Conservation (phyloP, 1,140 invertebrate species). For the Condylostylus longicornis region DNA sequence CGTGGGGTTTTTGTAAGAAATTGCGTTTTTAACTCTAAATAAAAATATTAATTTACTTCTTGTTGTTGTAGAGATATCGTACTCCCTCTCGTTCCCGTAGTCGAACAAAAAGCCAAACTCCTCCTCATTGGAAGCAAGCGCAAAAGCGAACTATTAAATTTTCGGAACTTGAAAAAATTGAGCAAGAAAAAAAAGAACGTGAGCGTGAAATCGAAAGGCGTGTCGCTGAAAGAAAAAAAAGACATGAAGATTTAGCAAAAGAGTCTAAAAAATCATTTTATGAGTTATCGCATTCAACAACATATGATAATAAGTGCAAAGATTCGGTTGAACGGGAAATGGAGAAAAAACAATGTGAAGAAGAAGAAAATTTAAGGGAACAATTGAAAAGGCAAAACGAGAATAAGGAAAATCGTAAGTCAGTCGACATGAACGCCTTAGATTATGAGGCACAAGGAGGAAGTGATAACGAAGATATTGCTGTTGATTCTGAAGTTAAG, state of each 20-base stretch:
- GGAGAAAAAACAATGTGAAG: slow-evolving; percentile 3
- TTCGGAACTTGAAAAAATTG: slow-evolving; percentile 60
- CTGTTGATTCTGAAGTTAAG: neutral
- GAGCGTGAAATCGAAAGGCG: slow-evolving; percentile 46
- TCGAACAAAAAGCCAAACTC: slow-evolving; percentile 67
- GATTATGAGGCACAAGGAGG: slow-evolving; percentile 29
- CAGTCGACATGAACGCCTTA: slow-evolving; percentile 26
- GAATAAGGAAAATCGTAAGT: slow-evolving; percentile 16
- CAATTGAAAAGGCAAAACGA: slow-evolving; percentile 10
- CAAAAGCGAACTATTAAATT: slow-evolving; percentile 67
- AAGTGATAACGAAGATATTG: slow-evolving; percentile 17
- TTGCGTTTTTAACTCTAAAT: slow-evolving; percentile 6
- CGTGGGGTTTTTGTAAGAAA: slow-evolving; percentile 70
- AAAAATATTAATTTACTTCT: slow-evolving; percentile 4
- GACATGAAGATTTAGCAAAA: slow-evolving; percentile 35
- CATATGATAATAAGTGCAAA: slow-evolving; percentile 21
- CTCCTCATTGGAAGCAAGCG: slow-evolving; percentile 78
- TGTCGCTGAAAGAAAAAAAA: slow-evolving; percentile 41
- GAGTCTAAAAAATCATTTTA: slow-evolving; percentile 28
- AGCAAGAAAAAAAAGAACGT: slow-evolving; percentile 42
- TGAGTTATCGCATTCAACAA: slow-evolving; percentile 28
- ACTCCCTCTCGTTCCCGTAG: slow-evolving; percentile 68
- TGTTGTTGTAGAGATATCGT: slow-evolving; percentile 50
- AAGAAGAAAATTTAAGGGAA: slow-evolving; percentile 12
- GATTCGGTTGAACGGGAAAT: slow-evolving; percentile 13